A percentile compares a stretch with the other conserved stretches of the same genome.
Conservation (phyloP, 2,113 vertebrate genomes). For the Brachyhypopomus gauderio region DNA sequence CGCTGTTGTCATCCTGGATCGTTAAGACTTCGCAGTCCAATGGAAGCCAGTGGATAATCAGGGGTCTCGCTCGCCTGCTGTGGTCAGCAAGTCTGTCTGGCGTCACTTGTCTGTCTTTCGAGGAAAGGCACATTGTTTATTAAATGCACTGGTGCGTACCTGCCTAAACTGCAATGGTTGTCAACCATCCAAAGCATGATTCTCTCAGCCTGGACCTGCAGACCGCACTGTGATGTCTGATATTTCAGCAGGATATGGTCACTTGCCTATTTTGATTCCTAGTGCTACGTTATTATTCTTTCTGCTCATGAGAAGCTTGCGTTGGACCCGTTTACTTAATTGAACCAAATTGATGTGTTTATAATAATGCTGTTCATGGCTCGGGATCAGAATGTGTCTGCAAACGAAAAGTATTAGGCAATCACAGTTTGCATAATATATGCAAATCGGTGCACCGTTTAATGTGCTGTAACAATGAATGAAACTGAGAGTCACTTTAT, state of each 20-base stretch:
- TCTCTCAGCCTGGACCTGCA: slow-evolving; percentile 47
- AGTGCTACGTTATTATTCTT: neutral
- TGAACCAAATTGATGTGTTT: slow-evolving; percentile 25
- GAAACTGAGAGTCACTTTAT: slow-evolving; percentile 28
- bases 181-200: slow-evolving; percentile 63
- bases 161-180: slow-evolving; percentile 64
- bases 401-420: neutral
- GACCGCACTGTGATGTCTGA: slow-evolving; percentile 32
- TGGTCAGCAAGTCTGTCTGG: slow-evolving; percentile 62
- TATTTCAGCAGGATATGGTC: slow-evolving; percentile 40
- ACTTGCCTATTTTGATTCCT: slow-evolving; percentile 12
- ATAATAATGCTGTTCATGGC: slow-evolving; percentile 31
- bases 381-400: neutral
- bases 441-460: slow-evolving; percentile 2
- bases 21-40: slow-evolving; percentile 61
- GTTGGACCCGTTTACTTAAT: slow-evolving; percentile 26
- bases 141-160: slow-evolving; percentile 61
- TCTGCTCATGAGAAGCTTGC: slow-evolving; percentile 17
- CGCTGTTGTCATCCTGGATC: slow-evolving; percentile 57
- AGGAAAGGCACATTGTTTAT: slow-evolving; percentile 65
- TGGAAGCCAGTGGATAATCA: slow-evolving; percentile 64
- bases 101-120: slow-evolving; percentile 62
- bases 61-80: slow-evolving; percentile 67
- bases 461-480: neutral
- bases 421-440: neutral